Evolutionary conservation across 1,140 invertebrate genomes (phyloP), one percentile per base, ranked within the genome.

Genomic region (Ooceraea biroi): DNA sequence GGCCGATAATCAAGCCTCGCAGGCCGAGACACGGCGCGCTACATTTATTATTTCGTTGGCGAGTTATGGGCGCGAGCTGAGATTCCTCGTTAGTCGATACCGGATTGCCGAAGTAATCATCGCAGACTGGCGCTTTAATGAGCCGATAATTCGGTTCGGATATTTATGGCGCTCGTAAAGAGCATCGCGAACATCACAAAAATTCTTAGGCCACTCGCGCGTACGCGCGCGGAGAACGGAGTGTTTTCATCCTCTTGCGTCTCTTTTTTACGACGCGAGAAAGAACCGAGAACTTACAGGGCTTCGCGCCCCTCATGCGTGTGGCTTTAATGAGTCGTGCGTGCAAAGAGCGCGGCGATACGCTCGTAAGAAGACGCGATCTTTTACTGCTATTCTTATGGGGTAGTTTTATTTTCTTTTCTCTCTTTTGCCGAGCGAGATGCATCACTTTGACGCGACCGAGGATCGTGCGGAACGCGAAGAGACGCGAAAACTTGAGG

Each of bases 241-340:
- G 61, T 22, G 36, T 84, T 84, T 82, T 36, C 10, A 25, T 11
- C 8, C 3, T 25, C 1, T 76, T 19, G 7, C 25, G 11, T 66
- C 3, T 44, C 27, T 0, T 12, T 83, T 68, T 84, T 72, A n/a
- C 19, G 60, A 44, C 61, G 44, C 61, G 19, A 7, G 55, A 57
- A n/a, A 82, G 41, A 10, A 36, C 22, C 12, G n/a, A 61, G 50
- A 85, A 72, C 10, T 41, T 52, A 22, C 36, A 55, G 19, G 30
- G 41, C n/a, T 74, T 74, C 57, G 11, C 69, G 17, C 44, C 41
- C 44, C 17, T 84, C 58, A 66, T 76, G 46, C 55, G 36, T 58
- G 71, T 48, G 44, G 66, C 83, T 85, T 84, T 85, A 85, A 85
- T 55, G 82, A 85, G 36, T 48, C 82, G 50, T 78, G 69, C 71